Conservation (phyloP, 1,140 invertebrate genomes). For the Neotoxoptera formosana region DNA sequence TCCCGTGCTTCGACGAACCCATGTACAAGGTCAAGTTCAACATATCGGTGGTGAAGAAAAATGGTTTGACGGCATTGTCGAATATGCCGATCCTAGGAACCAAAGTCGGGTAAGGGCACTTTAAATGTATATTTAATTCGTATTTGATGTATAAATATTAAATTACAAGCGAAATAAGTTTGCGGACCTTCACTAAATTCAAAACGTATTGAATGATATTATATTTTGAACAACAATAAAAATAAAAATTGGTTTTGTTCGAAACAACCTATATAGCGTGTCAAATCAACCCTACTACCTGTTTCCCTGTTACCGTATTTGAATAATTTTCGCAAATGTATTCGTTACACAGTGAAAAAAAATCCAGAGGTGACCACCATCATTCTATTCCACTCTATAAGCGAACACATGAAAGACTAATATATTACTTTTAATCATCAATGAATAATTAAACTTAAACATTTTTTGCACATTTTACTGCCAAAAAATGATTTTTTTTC, state of each 20-base stretch:
- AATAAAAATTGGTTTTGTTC: constrained; percentile 70
- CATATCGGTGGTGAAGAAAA: constrained; percentile 63
- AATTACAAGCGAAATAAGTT: neutral
- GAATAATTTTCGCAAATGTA: neutral
- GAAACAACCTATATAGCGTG: constrained; percentile 75
- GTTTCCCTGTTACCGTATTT: neutral
- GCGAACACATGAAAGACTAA: neutral
- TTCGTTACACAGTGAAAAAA: neutral
- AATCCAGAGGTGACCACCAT: neutral
- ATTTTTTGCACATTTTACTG: neutral
- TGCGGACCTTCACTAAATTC: neutral
- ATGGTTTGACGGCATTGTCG: constrained; percentile 51
- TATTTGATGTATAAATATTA: neutral
- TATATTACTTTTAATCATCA: neutral
- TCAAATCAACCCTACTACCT: constrained; percentile 73
- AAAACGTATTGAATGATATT: neutral
- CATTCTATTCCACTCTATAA: neutral
- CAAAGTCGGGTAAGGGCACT: neutral
- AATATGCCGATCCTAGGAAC: constrained; percentile 59
- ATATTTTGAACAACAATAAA: neutral
- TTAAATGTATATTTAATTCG: neutral
- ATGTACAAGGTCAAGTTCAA: constrained; percentile 73
- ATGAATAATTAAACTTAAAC: neutral
- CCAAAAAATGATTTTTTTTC: neutral
- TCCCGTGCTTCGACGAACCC: constrained; percentile 83